These are phyloP conservation scores for Lordiphosa andalusiaca DNA, from an alignment of 2,888 invertebrate species.

Conservation along the genomic window DNA sequence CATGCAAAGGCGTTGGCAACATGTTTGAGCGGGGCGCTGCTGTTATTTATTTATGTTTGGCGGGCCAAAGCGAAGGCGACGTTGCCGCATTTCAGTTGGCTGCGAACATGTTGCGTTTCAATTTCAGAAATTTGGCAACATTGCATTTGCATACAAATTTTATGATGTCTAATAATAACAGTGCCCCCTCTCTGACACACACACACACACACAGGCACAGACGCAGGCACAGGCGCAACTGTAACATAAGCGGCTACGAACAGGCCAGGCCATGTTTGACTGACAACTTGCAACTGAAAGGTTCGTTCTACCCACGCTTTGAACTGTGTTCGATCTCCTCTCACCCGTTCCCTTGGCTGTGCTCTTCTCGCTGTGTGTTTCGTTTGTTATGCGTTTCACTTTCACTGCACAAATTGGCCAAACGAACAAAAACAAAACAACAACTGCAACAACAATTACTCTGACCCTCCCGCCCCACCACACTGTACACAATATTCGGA, in stretches of 20 bases:
- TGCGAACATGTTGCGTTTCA: neutral
- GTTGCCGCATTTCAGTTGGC: neutral
- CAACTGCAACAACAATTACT: neutral
- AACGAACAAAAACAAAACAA: neutral
- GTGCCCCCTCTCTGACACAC: no score
- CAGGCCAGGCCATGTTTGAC: no score
- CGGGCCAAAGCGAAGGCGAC: conserved; percentile 18
- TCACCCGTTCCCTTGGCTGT: no score
- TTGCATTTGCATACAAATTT: conserved; percentile 10
- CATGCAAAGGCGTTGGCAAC: conserved; percentile 24
- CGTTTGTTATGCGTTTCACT: no score
- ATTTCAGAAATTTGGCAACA: conserved; percentile 41
- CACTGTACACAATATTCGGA: neutral
- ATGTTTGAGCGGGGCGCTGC: conserved; percentile 31
- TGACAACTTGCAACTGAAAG: no score
- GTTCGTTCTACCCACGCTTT: no score
- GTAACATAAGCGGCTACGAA: no score
- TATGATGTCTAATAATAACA: no score
- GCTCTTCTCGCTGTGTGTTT: neutral
- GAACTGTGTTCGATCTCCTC: no score
- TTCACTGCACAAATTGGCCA: conserved; percentile 4
- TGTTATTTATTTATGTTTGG: conserved; percentile 57
- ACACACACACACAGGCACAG: no score
- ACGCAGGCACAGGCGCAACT: no score
- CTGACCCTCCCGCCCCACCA: no score